Percentiles rank a stretch among this genome's conserved stretches.
Evolutionary conservation across 2,113 vertebrate genomes (phyloP).

Genomic region (Cinclus cinclus): DNA sequence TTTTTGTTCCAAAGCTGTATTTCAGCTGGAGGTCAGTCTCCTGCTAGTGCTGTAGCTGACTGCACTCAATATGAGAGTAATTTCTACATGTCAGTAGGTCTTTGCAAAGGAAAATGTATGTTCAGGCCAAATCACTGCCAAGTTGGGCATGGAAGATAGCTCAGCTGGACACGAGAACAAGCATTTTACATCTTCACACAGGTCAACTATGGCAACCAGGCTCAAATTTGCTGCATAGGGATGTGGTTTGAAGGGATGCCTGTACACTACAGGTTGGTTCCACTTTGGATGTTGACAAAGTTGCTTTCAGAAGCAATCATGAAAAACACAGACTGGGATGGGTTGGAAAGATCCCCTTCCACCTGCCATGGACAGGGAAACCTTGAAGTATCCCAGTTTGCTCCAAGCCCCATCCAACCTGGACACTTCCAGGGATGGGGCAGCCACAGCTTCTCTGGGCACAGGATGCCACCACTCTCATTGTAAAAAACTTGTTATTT

Average conservation of each 20-base stretch:
- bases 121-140: not conserved
- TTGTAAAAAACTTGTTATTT: not conserved
- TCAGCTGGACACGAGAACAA: not conserved
- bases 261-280: not conserved
- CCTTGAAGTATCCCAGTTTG: fast-evolving
- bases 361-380: not conserved
- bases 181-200: not conserved
- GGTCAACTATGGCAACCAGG: not conserved
- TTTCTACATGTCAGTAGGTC: not conserved
- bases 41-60: not conserved
- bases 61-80: not conserved
- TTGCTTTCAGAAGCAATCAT: not conserved
- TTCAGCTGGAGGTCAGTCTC: not conserved
- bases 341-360: not conserved
- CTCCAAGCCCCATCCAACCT: not conserved
- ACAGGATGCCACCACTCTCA: not conserved
- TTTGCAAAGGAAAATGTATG: not conserved
- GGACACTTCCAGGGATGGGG: not conserved
- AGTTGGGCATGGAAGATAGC: not conserved
- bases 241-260: not conserved
- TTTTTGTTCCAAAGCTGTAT: not conserved
- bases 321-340: not conserved
- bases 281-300: not conserved
- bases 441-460: not conserved
- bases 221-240: not conserved